Evolutionary conservation across 30 jellyfish, hydroid and myxozoan genomes (phyloP), one percentile per base, ranked within the genome.

Genomic region (Aurelia sp.): DNA sequence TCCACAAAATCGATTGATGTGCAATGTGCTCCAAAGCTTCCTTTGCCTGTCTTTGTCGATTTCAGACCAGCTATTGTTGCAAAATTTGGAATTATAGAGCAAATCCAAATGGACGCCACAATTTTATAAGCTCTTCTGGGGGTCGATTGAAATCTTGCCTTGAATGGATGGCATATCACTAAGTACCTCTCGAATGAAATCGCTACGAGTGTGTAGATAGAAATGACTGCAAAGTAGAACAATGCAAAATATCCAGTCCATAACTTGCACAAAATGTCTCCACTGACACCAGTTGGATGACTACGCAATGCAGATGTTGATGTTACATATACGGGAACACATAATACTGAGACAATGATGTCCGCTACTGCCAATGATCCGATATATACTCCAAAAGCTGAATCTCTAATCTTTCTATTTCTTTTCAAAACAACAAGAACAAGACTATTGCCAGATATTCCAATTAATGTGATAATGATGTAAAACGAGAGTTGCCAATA

Each of bases 1-100:
- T 27, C 58, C 1, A 64, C 55, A 44, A 44, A 48, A 27, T 44
- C 30, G 17, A 44, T n/a, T n/a, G 71, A 13, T 12, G 79, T 83
- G 66, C 92, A 83, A 35, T 83, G 92, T 4, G 92, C 92, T 8
- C 87, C 87, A 70, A 70, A 30, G 44, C 74, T 70, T 20, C 76
- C 92, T 19, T 57, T 35, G 12, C 51, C 41, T 16, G 48, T 68
- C 16, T n/a, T 21, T 7, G 92, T 47, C 0, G 66, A 69, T 27
- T 55, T 21, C 33, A 62, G 84, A 23, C 92, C 92, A n/a, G 23
- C 61, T 4, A 83, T 53, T 1, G 53, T 47, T 11, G 81, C 77
- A 18, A 51, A 13, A 22, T 72, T 72, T 15, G 79, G 92, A n/a
- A 70, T 44, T n/a, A 83, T 20, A 13, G 86, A 66, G 44, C 72